Evolutionary conservation across 2,113 vertebrate genomes (phyloP).

Genomic region (Athene noctua): DNA sequence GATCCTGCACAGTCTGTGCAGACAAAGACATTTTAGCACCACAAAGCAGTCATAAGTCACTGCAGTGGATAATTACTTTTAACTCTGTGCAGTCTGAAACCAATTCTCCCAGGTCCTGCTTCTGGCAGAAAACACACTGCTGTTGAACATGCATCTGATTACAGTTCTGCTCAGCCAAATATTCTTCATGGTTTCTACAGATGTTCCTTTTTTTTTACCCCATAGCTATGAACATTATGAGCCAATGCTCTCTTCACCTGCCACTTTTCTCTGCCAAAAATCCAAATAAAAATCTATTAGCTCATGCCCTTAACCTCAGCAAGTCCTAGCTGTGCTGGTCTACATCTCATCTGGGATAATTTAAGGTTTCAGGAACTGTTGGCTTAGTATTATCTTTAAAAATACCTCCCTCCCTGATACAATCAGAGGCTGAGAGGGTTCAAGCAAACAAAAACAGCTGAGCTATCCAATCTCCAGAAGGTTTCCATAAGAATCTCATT

Average conservation of each 20-base stretch:
- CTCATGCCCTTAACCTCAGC: constrained; percentile 35
- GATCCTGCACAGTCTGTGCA: not conserved
- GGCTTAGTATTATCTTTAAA: constrained; percentile 12
- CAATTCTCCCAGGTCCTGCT: constrained; percentile 7
- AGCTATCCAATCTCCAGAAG: not conserved
- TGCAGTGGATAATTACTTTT: not conserved
- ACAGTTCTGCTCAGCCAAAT: not conserved
- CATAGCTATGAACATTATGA: not conserved
- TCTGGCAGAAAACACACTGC: constrained; percentile 8
- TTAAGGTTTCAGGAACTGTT: constrained; percentile 16
- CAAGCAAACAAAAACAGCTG: not conserved
- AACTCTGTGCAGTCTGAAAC: constrained; percentile 29
- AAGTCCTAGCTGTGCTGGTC: not conserved
- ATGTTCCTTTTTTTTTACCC: not conserved
- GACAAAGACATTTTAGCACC: not conserved
- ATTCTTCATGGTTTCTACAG: constrained; percentile 14
- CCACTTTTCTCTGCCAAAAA: constrained; percentile 20
- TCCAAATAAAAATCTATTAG: constrained; percentile 15
- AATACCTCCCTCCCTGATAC: not conserved
- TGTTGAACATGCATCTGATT: constrained; percentile 27
- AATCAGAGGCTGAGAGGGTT: not conserved
- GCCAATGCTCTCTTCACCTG: constrained; percentile 22
- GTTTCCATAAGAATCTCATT: not conserved
- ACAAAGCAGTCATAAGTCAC: not conserved
- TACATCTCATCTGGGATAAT: not conserved